These are phyloP conservation scores for Onychomys leucogaster DNA, from an alignment of 2,797 vertebrate species.

Conservation along the genomic window DNA sequence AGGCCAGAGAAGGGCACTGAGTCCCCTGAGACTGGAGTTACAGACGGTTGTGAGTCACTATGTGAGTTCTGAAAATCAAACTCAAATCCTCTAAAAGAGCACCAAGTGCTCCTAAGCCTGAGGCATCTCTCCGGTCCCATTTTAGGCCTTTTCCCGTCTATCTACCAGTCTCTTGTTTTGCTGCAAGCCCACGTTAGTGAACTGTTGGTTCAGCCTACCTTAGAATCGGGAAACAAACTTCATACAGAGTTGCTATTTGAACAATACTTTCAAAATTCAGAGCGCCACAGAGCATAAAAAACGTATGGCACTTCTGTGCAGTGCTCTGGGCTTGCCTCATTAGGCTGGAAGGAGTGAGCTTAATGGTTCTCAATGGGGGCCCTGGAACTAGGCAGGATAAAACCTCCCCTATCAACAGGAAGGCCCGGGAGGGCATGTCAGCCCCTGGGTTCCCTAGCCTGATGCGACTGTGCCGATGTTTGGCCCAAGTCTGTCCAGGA, in stretches of 20 bases:
- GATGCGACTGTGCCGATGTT: background rate
- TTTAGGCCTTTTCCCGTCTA: background rate
- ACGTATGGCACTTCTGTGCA: background rate
- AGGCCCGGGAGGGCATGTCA: background rate
- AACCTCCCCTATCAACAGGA: background rate
- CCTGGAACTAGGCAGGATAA: background rate
- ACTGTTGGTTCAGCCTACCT: background rate
- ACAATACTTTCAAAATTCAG: background rate
- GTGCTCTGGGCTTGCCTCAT: background rate
- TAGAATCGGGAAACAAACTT: background rate
- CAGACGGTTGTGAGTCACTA: background rate
- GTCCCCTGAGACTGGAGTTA: background rate
- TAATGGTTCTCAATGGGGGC: background rate
- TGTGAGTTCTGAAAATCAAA: background rate
- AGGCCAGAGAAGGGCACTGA: background rate
- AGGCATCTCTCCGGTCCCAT: background rate
- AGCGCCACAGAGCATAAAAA: background rate
- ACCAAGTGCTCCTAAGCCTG: background rate
- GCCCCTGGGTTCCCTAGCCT: background rate
- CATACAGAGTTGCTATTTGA: background rate
- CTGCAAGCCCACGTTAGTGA: background rate
- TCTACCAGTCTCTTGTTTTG: constrained; percentile 48
- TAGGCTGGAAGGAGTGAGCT: background rate
- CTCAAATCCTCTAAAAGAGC: background rate
- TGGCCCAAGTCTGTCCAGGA: background rate